phyloP scores from a whole-genome alignment of 92 coral and sea anemone genomes.

The Virgularia gustaviana region DNA sequence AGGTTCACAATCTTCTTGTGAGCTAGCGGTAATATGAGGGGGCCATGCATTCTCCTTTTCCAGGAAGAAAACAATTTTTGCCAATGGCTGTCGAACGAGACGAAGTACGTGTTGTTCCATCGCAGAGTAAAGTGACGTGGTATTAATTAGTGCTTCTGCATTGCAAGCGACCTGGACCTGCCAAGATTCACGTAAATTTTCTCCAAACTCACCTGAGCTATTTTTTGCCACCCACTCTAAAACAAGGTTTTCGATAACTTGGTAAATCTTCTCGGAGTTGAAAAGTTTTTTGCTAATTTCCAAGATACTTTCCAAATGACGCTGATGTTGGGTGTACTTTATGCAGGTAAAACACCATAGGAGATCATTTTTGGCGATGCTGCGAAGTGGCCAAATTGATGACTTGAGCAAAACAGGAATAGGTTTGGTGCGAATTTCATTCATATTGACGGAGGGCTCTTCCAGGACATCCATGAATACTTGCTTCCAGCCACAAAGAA shows the following conservation, averaged over 20 bases:
- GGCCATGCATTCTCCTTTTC: slow-evolving; percentile 84
- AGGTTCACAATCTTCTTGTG: not conserved
- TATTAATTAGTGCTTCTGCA: slow-evolving; percentile 68
- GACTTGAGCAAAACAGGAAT: slow-evolving; percentile 56
- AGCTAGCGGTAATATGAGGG: not conserved
- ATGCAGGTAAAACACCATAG: slow-evolving; percentile 94
- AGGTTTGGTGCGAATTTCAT: slow-evolving; percentile 51
- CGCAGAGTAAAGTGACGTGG: slow-evolving; percentile 76
- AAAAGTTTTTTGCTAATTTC: slow-evolving; percentile 50
- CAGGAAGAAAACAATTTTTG: slow-evolving; percentile 73
- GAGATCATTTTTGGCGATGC: slow-evolving; percentile 64
- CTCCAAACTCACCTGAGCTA: not conserved
- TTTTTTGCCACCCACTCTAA: slow-evolving; percentile 60
- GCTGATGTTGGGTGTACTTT: slow-evolving; percentile 59
- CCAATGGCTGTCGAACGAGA: slow-evolving; percentile 72
- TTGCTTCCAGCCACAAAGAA: slow-evolving; percentile 90
- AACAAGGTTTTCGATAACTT: slow-evolving; percentile 48
- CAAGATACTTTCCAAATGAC: slow-evolving; percentile 47
- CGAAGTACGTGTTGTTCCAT: slow-evolving; percentile 69
- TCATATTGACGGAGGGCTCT: slow-evolving; percentile 60
- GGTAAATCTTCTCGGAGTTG: slow-evolving; percentile 39
- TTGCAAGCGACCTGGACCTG: slow-evolving; percentile 84
- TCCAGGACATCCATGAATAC: slow-evolving; percentile 83
- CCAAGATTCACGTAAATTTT: slow-evolving; percentile 50
- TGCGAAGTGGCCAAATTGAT: slow-evolving; percentile 59